These are phyloP conservation scores for Pogonomyrmex barbatus DNA, from an alignment of 1,140 invertebrate genomes.

Conservation along the genomic window DNA sequence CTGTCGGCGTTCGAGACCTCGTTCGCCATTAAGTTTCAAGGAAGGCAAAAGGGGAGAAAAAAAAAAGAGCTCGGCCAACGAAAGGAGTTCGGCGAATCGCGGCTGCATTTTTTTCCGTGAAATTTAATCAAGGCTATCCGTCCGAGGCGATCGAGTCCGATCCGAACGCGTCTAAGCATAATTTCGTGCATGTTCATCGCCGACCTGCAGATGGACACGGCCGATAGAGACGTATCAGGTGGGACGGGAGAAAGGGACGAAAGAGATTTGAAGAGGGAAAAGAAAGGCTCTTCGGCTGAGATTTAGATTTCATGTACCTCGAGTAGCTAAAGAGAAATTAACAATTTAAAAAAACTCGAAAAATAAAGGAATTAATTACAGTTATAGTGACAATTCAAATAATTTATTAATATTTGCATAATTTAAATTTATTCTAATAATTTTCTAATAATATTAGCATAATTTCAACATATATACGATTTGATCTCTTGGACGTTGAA, in stretches of 20 bases:
- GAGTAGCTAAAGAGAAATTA: neutral
- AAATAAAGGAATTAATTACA: neutral
- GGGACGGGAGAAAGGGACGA: constrained; percentile 31
- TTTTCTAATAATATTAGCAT: neutral
- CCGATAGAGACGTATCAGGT: constrained; percentile 73
- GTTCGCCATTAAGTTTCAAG: constrained; percentile 24
- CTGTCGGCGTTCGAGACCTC: neutral
- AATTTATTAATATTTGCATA: neutral
- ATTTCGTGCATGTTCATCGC: constrained; percentile 69
- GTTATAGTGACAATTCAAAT: neutral
- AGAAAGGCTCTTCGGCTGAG: neutral
- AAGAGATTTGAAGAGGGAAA: neutral
- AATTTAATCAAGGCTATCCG: constrained; percentile 64
- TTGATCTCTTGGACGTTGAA: neutral
- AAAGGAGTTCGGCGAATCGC: constrained; percentile 63
- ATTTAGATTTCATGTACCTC: neutral
- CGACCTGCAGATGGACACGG: constrained; percentile 63
- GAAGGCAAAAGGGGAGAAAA: constrained; percentile 39
- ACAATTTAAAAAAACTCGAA: neutral
- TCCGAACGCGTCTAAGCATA: constrained; percentile 66
- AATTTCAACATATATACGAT: neutral
- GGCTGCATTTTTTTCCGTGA: constrained; percentile 55
- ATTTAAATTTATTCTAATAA: neutral
- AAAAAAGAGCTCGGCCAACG: constrained; percentile 36
- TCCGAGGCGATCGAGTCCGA: constrained; percentile 33